Conservation (phyloP, 2,113 vertebrate genomes). For the Strix aluco region DNA sequence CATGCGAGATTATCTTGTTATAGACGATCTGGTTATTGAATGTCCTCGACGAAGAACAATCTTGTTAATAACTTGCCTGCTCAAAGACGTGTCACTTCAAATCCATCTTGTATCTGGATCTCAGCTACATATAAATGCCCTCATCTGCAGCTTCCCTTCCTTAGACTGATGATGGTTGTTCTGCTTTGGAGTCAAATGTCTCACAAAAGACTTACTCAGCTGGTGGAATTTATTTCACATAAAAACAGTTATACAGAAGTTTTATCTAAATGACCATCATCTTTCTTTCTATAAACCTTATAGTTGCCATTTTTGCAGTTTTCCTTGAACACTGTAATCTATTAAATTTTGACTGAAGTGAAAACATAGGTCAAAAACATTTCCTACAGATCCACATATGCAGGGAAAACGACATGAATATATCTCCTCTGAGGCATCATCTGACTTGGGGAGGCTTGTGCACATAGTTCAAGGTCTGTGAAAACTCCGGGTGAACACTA, state of each 20-base stretch:
- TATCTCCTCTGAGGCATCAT: neutral
- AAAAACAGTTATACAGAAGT: slow-evolving; percentile 19
- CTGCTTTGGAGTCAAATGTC: slow-evolving; percentile 28
- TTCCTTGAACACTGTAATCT: slow-evolving; percentile 42
- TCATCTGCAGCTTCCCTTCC: slow-evolving; percentile 15
- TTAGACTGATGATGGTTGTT: slow-evolving; percentile 22
- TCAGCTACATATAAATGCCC: neutral
- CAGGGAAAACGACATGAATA: neutral
- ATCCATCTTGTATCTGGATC: slow-evolving; percentile 30
- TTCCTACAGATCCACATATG: neutral
- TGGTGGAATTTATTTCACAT: slow-evolving; percentile 38
- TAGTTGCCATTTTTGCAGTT: slow-evolving; percentile 39
- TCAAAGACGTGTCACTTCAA: slow-evolving; percentile 56
- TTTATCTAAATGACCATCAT: slow-evolving; percentile 41
- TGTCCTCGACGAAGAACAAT: slow-evolving; percentile 42
- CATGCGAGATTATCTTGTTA: slow-evolving; percentile 39
- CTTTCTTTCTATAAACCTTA: slow-evolving; percentile 41
- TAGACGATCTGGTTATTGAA: slow-evolving; percentile 51
- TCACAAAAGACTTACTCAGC: slow-evolving; percentile 34
- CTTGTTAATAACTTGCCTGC: slow-evolving; percentile 53
- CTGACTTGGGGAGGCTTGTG: neutral
- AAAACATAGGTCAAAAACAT: slow-evolving; percentile 36
- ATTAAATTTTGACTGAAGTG: slow-evolving; percentile 39
- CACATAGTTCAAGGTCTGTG: neutral
- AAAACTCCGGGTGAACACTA: neutral